Evolutionary conservation across 2,113 vertebrate genomes (phyloP), one percentile per base, ranked within the genome.

Genomic region (Hucho hucho): DNA sequence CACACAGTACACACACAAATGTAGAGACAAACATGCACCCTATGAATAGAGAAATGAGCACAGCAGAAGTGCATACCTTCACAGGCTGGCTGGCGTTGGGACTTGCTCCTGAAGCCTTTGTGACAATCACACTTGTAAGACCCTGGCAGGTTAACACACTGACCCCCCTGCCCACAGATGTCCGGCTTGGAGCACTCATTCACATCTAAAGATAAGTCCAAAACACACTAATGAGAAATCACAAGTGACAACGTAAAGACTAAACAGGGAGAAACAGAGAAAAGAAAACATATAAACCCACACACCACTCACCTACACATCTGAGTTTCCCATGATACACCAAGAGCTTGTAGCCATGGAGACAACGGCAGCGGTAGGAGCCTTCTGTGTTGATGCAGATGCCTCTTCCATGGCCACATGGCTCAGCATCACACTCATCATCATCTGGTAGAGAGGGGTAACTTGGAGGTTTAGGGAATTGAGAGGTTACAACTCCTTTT

Each of bases 111-210:
- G 73, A 94, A 97, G 66, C 96, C 96, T 0, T 80, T 78, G 59
- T 91, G 92, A 87, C 96, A 97, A 64, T 93, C 93, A 84, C 96
- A 97, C 85, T 93, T 95, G 79, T 95, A 96, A 25, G 93, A 92
- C 0, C 96, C 96, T 0, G 90, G 94, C 28, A 95, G 88, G 88
- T 97, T 97, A 47, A 93, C 73, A 73, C 96, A 97, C 72, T 84
- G 90, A n/a, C 95, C 95, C 2, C 94, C 94, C 1, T 89, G 87
- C 12, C 94, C 94, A 20, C 96, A 97, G 76, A 94, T 86, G 75
- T 94, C 92, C 6, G 87, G 91, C 72, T 94, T 93, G 1, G 84
- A 76, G 64, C 96, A 97, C 78, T 97, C 96, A 9, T 97, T 94
- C 53, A 96, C 79, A 83, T 97, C 96, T 97, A 89, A 47, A 78